phyloP scores from a whole-genome alignment of 2,888 invertebrate genomes.

The Poecilobothrus nobilitatus region DNA sequence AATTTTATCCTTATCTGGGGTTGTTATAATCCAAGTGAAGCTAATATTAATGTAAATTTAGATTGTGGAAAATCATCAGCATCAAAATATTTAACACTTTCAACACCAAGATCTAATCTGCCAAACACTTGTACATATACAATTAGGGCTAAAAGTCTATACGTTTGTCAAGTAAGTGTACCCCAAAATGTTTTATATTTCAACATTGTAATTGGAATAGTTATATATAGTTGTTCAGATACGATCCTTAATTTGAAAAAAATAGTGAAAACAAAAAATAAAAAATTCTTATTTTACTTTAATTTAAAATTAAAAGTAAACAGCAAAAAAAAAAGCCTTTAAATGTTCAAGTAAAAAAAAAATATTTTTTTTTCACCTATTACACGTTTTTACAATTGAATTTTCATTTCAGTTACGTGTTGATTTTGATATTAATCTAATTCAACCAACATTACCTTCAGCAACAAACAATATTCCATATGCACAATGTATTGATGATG shows the following conservation, averaged over 20 bases:
- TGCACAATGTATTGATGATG: conserved; percentile 30
- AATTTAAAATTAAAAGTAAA: no score
- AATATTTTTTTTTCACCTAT: no score
- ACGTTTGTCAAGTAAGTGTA: background rate
- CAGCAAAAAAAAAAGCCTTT: no score
- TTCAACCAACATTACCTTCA: conserved; percentile 29
- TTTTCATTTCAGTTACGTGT: conserved; percentile 25
- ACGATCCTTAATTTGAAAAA: no score
- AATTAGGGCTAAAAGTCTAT: background rate
- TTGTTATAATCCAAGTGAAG: background rate
- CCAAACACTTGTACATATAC: background rate
- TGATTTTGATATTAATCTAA: conserved; percentile 32
- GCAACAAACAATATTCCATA: conserved; percentile 23
- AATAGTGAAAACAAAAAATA: background rate
- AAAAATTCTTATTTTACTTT: background rate
- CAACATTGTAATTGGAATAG: background rate
- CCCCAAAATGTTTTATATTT: background rate
- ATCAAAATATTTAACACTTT: conserved; percentile 2
- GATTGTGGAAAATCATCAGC: background rate
- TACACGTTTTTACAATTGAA: no score
- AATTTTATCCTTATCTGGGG: no score
- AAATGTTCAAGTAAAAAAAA: no score
- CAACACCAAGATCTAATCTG: background rate
- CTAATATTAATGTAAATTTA: background rate
- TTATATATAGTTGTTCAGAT: no score